A percentile compares a stretch with the other conserved stretches of the same genome.
phyloP scores from a whole-genome alignment of 2,888 invertebrate species.

The Sinopyrophorus schimmeli region DNA sequence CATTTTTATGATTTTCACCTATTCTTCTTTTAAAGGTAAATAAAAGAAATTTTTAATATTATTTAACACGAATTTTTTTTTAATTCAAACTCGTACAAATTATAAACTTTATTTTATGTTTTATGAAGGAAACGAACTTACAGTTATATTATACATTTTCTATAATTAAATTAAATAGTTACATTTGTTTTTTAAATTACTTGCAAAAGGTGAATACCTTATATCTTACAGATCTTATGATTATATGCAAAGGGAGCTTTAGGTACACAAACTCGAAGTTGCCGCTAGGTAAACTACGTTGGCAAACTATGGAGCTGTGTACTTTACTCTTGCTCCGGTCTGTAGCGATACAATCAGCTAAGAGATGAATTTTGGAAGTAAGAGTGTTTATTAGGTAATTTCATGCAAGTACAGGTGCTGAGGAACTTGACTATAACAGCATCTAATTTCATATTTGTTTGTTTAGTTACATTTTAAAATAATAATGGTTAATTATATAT shows the following conservation, averaged over 20 bases:
- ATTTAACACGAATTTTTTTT: too few species aligned
- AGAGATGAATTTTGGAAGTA: conserved; percentile 48
- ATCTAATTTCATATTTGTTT: conserved; percentile 15
- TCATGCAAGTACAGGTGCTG: conserved; percentile 26
- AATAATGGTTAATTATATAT: too few species aligned
- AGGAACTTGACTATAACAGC: conserved; percentile 19
- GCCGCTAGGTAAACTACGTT: conserved; percentile 48
- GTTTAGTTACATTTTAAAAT: too few species aligned
- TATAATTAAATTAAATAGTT: too few species aligned
- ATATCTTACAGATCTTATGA: conserved; percentile 43
- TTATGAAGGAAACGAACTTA: too few species aligned
- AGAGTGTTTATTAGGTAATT: conserved; percentile 48
- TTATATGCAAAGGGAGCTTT: conserved; percentile 46
- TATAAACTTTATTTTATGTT: too few species aligned
- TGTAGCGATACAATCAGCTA: conserved; percentile 50
- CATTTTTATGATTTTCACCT: conserved; percentile 36
- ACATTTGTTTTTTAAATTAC: too few species aligned
- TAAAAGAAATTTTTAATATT: too few species aligned
- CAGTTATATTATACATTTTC: too few species aligned
- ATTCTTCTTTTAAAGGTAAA: conserved; percentile 29
- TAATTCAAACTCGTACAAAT: too few species aligned
- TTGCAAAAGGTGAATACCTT: conserved; percentile 43
- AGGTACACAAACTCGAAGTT: conserved; percentile 48
- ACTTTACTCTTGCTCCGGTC: conserved; percentile 44
- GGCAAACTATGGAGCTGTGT: conserved; percentile 47